phyloP scores from a whole-genome alignment of 2,113 vertebrate species.

The Callithrix jacchus region DNA sequence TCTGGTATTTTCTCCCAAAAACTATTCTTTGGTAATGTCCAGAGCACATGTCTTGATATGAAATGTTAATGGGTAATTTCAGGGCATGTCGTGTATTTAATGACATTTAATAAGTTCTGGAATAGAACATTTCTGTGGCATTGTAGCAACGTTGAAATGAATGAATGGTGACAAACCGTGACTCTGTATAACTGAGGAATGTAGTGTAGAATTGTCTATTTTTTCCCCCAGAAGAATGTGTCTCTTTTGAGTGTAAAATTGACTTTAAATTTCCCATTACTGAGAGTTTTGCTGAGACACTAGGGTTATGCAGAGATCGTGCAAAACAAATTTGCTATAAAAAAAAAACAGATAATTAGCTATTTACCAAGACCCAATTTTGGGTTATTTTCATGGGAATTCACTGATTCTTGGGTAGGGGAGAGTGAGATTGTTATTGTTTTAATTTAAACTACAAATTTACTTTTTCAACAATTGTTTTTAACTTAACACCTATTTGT shows the following conservation, averaged over 20 bases:
- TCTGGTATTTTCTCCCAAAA: background rate
- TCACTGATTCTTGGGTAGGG: background rate
- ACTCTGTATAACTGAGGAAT: background rate
- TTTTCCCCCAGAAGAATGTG: background rate
- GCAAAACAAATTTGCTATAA: background rate
- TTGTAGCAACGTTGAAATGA: background rate
- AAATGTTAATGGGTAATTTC: conserved; percentile 11
- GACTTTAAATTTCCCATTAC: background rate
- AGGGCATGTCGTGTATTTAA: background rate
- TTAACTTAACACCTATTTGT: background rate
- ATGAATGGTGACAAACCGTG: background rate
- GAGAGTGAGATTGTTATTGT: background rate
- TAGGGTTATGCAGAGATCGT: background rate
- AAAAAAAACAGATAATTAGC: background rate
- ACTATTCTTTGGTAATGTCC: background rate
- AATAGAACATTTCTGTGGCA: background rate
- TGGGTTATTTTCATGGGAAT: background rate
- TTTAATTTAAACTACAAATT: background rate
- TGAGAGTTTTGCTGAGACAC: background rate
- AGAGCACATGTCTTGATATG: background rate
- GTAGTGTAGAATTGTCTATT: background rate
- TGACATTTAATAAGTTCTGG: background rate
- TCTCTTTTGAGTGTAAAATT: background rate
- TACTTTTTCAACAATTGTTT: background rate
- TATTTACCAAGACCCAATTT: background rate